These are phyloP conservation scores for Labeo catla DNA, from an alignment of 2,113 vertebrate species.

Conservation along the genomic window DNA sequence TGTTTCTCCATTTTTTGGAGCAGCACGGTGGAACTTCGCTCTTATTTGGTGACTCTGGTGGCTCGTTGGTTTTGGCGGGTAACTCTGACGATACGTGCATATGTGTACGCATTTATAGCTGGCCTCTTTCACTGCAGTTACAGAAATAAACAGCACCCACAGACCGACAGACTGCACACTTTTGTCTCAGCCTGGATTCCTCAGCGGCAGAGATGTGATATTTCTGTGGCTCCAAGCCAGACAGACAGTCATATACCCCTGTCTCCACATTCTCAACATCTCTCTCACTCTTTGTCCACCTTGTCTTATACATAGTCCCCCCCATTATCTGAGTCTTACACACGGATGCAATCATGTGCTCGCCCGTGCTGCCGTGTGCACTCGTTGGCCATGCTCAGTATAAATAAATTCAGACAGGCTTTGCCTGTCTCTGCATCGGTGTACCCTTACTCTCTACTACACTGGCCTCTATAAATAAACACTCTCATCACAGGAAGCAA, in stretches of 20 bases:
- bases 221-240: conserved; percentile 53
- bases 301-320: conserved; percentile 20
- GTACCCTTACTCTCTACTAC: conserved; percentile 54
- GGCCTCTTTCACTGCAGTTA: conserved; percentile 30
- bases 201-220: conserved; percentile 52
- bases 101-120: conserved; percentile 37
- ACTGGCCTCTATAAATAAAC: conserved; percentile 60
- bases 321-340: conserved; percentile 27
- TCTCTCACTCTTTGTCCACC: conserved; percentile 25
- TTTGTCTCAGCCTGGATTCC: conserved; percentile 54
- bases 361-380: not conserved
- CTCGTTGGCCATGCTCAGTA: conserved; percentile 34
- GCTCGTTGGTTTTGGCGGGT: conserved; percentile 34
- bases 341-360: conserved; percentile 56
- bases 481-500: conserved; percentile 54
- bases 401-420: conserved; percentile 60
- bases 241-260: conserved; percentile 35
- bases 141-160: conserved; percentile 60
- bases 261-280: conserved; percentile 21
- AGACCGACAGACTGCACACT: conserved; percentile 51
- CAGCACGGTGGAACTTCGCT: not conserved
- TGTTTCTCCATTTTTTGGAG: conserved; percentile 13
- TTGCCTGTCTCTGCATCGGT: conserved; percentile 51
- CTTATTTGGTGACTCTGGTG: conserved; percentile 10
- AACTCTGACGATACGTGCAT: conserved; percentile 19